Conservation (phyloP, 2,888 invertebrate genomes). For the Hoplodrina blanda region DNA sequence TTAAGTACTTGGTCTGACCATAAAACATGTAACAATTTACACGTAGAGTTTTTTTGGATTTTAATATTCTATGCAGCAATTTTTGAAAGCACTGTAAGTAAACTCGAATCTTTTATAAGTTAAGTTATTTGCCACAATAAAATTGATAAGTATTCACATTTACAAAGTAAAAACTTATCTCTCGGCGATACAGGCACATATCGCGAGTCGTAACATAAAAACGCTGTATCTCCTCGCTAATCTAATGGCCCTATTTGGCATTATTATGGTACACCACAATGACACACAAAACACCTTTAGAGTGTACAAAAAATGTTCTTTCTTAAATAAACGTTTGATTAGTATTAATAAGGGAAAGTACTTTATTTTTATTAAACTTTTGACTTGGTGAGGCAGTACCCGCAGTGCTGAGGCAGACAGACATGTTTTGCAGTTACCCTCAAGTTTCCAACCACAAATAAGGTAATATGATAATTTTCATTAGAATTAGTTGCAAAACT, state of each 20-base stretch:
- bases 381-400: slow-evolving; percentile 21
- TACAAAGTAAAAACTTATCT: slow-evolving; percentile 38
- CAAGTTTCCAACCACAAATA: slow-evolving; percentile 41
- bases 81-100: slow-evolving; percentile 4
- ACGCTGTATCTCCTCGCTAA: slow-evolving; percentile 49
- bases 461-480: slow-evolving; percentile 62
- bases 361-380: slow-evolving; percentile 26
- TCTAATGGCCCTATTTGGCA: slow-evolving; percentile 65
- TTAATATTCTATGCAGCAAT: not conserved
- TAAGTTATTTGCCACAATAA: slow-evolving; percentile 43
- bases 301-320: slow-evolving; percentile 31
- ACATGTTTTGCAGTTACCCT: slow-evolving; percentile 21
- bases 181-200: slow-evolving; percentile 22
- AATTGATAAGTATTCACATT: slow-evolving; percentile 33
- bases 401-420: not conserved
- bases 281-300: slow-evolving; percentile 61
- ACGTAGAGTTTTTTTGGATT: not conserved
- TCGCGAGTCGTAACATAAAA: slow-evolving; percentile 43
- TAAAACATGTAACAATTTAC: not conserved
- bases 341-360: slow-evolving; percentile 41
- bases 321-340: slow-evolving; percentile 50
- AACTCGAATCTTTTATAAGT: slow-evolving; percentile 4
- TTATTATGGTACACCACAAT: slow-evolving; percentile 56
- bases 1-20: not conserved
- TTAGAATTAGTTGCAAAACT: slow-evolving; percentile 63